These are phyloP conservation scores for Brachypodius melanocephalos DNA, from an alignment of 2,113 vertebrate species.

Conservation along the genomic window DNA sequence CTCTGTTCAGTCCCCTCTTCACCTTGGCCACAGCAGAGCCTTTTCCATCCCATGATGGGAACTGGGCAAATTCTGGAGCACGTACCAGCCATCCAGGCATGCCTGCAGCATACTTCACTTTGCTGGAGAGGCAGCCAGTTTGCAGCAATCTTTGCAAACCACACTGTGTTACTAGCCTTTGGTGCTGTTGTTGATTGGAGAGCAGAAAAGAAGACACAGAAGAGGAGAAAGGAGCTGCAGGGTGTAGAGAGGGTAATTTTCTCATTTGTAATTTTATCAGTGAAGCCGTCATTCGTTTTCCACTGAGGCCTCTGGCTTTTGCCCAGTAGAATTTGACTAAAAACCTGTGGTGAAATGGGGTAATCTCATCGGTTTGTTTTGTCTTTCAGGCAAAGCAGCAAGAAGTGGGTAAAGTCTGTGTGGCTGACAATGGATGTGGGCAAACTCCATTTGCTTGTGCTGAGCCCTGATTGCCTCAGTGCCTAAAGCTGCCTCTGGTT, in stretches of 20 bases:
- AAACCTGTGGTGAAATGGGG: neutral
- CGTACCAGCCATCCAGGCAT: neutral
- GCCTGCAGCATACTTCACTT: neutral
- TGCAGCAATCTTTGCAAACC: neutral
- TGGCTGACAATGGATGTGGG: neutral
- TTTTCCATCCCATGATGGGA: neutral
- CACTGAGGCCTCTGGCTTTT: neutral
- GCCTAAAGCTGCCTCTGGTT: constrained; percentile 22
- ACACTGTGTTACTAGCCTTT: neutral
- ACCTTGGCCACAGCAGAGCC: neutral
- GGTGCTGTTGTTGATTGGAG: neutral
- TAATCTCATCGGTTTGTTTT: neutral
- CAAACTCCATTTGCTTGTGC: neutral
- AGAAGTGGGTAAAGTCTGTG: neutral
- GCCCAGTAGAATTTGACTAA: neutral
- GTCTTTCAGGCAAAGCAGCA: neutral
- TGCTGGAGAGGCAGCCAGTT: neutral
- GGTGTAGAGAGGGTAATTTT: neutral
- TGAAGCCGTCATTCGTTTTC: neutral
- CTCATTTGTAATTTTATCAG: constrained; percentile 30
- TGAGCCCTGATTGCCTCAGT: neutral
- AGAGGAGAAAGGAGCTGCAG: neutral
- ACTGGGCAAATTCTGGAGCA: neutral
- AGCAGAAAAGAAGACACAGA: neutral
- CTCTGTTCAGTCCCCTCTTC: neutral